Evolutionary conservation across 2,888 invertebrate species (phyloP).

Genomic region (Augochlorella aurata): DNA sequence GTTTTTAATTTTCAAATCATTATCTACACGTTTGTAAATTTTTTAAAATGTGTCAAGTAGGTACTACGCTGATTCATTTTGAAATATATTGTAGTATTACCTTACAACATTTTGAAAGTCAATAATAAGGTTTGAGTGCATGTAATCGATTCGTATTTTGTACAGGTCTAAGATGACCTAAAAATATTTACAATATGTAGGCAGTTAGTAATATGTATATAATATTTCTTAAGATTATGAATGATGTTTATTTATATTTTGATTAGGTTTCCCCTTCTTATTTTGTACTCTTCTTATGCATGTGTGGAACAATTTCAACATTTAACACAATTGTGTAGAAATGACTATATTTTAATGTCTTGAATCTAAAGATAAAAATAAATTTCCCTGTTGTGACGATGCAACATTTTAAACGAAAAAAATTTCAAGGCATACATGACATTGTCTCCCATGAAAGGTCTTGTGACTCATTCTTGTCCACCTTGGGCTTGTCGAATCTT

Average conservation of each 20-base stretch:
- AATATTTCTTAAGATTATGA: neutral
- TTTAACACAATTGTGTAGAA: neutral
- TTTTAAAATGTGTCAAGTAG: neutral
- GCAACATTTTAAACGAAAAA: slow-evolving; percentile 8
- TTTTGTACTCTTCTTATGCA: neutral
- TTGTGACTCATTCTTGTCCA: slow-evolving; percentile 63
- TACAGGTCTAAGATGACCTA: neutral
- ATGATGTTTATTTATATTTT: neutral
- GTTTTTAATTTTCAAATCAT: neutral
- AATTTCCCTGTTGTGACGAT: neutral
- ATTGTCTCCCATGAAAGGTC: slow-evolving; percentile 55
- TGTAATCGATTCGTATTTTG: neutral
- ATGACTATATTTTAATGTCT: neutral
- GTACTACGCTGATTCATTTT: neutral
- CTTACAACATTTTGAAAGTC: neutral
- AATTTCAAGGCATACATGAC: slow-evolving; percentile 30
- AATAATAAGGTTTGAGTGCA: neutral
- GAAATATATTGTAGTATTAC: neutral
- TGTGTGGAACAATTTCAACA: neutral
- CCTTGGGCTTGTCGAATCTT: slow-evolving; percentile 65
- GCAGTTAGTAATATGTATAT: neutral
- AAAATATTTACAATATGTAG: neutral
- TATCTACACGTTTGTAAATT: neutral
- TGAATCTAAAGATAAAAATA: neutral
- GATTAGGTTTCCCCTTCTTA: neutral